Evolutionary conservation across 2,797 vertebrate genomes (phyloP), one percentile per base, ranked within the genome.

Genomic region (Amblyopsis hoosieri): DNA sequence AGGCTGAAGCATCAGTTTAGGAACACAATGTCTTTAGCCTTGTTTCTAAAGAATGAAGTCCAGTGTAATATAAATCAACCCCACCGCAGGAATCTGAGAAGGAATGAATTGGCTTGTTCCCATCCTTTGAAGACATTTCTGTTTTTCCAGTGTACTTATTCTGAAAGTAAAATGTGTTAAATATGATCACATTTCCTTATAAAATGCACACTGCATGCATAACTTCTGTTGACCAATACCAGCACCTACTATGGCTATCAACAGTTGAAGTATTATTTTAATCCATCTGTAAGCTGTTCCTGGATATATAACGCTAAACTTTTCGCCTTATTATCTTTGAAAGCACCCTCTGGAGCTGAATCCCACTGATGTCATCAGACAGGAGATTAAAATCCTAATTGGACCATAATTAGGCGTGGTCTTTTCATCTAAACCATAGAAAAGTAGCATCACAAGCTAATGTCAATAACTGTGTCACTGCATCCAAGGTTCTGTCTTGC

Each of bases 381-480:
- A 8, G 1, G 57, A 83, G 79, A 86, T 83, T 80, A 80, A 69
- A 77, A 62, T 65, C 66, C 75, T 87, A 89, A 91, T 90, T 74
- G 73, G 77, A 65, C 66, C 64, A 67, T 86, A 90, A 92, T 92
- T 88, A 90, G 71, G 37, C 71, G 61, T 31, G 31, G 82, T 17
- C 76, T 82, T 86, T 80, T 78, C 64, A 84, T 66, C 72, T 66
- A 80, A 88, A 79, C 83, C 78, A 86, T 81, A 76, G 79, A 80
- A 89, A 79, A 80, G 69, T 78, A 51, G 52, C 67, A 60, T 61
- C 67, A 72, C 63, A 57, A 69, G 74, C 72, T 78, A 85, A 87
- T 83, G 87, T 89, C 87, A 88, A 89, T 91, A 89, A 89, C 69
- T 76, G 79, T 82, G 76, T 77, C 72, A 67, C 71, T 67, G 84